Evolutionary conservation across 2,888 invertebrate genomes (phyloP), one percentile per base, ranked within the genome.

Genomic region (Ceraclea dissimilis): DNA sequence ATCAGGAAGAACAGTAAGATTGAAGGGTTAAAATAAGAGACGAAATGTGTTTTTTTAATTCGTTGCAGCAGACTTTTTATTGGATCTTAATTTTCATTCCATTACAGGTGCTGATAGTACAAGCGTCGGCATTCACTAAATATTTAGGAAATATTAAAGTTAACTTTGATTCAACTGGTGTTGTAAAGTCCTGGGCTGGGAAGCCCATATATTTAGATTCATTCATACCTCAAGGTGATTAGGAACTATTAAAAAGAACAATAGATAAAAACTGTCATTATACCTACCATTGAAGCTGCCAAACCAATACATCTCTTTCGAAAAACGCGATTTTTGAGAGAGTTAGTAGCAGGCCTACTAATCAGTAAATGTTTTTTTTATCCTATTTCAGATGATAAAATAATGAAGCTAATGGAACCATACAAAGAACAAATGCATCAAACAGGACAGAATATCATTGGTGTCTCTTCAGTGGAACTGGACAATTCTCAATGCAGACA

Each of bases 61-160:
- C n/a, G n/a, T n/a, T n/a, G n/a, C n/a, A n/a, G n/a, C n/a, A n/a
- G n/a, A n/a, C n/a, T n/a, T n/a, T n/a, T n/a, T n/a, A n/a, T n/a
- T n/a, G n/a, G n/a, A n/a, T n/a, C n/a, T n/a, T n/a, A n/a, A n/a
- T n/a, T n/a, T n/a, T n/a, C n/a, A n/a, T n/a, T 26, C 4, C 10
- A 26, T 6, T 70, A 2, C 64, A 76, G 69, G 81, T 86, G 2
- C 71, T 85, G 8, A 79, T 88, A 49, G 86, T 88, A 16, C 88
- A 88, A 70, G 86, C 88, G 0, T 80, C 83, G 0, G 82, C 84
- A 54, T 87, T 82, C 70, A 83, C 85, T 1, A 83, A 84, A 66
- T 93, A 92, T 68, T 72, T 93, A 43, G 93, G 93, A 11, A 81
- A 85, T 67, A 75, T 93, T 51, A 82, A 84, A 21, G 77, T 92